Conservation (phyloP, 2,797 vertebrate species). For the Streptopelia turtur region DNA sequence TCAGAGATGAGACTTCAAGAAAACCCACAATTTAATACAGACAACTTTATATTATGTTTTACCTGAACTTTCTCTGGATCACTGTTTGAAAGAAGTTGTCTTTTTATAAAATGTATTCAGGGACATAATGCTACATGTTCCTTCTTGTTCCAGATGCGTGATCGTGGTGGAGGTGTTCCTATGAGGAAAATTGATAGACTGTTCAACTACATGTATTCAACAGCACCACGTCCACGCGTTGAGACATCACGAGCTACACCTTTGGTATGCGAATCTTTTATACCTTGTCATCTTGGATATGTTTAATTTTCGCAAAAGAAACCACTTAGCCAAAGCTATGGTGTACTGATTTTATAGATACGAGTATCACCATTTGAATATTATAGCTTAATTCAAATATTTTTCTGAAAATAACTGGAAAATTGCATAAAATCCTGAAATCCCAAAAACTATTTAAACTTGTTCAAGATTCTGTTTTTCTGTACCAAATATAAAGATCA, state of each 20-base stretch:
- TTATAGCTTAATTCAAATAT: not conserved
- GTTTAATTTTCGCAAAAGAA: not conserved
- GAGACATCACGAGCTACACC: conserved; percentile 88
- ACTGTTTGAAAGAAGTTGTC: not conserved
- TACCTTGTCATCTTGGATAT: not conserved
- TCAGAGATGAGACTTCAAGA: conserved; percentile 6
- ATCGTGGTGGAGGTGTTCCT: conserved; percentile 95
- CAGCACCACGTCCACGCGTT: conserved; percentile 90
- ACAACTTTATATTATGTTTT: not conserved
- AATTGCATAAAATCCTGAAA: not conserved
- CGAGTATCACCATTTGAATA: not conserved
- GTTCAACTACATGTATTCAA: conserved; percentile 98
- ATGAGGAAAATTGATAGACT: conserved; percentile 95
- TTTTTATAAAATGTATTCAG: not conserved
- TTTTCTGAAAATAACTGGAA: not conserved
- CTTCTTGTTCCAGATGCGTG: conserved; percentile 86
- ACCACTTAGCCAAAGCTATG: not conserved
- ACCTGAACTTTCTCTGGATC: not conserved
- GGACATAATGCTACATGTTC: not conserved
- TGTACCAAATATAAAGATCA: not conserved
- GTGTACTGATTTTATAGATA: not conserved
- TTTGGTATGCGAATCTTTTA: conserved; percentile 80
- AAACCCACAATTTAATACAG: not conserved
- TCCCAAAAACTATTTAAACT: not conserved
- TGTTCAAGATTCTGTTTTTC: not conserved